Conservation (phyloP, 2,797 vertebrate genomes). For the Galaxias olidus region DNA sequence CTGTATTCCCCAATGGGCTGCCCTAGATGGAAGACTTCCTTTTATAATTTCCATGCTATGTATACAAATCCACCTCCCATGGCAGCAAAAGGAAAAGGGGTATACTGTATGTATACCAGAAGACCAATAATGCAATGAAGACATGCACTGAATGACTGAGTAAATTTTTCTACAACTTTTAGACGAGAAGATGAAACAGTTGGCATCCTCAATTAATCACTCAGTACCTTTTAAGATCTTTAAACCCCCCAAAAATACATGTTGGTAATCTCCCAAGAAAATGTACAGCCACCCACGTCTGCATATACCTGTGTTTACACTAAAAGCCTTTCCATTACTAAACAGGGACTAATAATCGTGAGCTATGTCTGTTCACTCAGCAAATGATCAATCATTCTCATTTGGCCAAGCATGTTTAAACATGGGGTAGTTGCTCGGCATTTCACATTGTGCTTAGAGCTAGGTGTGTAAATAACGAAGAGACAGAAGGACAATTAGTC, state of each 20-base stretch:
- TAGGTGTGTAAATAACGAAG: conserved; percentile 8
- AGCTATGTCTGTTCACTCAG: conserved; percentile 52
- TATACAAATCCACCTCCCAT: conserved; percentile 60
- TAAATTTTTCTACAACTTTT: conserved; percentile 4
- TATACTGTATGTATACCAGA: conserved; percentile 34
- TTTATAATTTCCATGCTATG: conserved; percentile 75
- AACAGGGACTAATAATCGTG: conserved; percentile 48
- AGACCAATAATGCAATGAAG: conserved; percentile 2
- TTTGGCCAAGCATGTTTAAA: conserved; percentile 39
- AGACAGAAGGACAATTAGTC: conserved; percentile 21
- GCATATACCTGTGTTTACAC: conserved; percentile 47
- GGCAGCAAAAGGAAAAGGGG: conserved; percentile 47
- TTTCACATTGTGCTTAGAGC: conserved; percentile 13
- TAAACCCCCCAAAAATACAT: not conserved
- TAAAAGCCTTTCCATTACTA: conserved; percentile 54
- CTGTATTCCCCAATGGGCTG: conserved; percentile 77
- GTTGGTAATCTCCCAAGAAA: conserved; percentile 13
- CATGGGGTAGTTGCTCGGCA: conserved; percentile 27
- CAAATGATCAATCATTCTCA: conserved; percentile 60
- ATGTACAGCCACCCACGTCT: conserved; percentile 35
- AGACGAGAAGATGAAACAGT: not conserved
- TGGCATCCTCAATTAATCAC: not conserved
- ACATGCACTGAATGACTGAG: conserved; percentile 42
- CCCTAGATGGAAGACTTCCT: conserved; percentile 79
- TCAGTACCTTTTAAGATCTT: not conserved